Base-by-base conservation (phyloP, 2,888 invertebrate species). In the Zootermopsis nevadensis region DNA sequence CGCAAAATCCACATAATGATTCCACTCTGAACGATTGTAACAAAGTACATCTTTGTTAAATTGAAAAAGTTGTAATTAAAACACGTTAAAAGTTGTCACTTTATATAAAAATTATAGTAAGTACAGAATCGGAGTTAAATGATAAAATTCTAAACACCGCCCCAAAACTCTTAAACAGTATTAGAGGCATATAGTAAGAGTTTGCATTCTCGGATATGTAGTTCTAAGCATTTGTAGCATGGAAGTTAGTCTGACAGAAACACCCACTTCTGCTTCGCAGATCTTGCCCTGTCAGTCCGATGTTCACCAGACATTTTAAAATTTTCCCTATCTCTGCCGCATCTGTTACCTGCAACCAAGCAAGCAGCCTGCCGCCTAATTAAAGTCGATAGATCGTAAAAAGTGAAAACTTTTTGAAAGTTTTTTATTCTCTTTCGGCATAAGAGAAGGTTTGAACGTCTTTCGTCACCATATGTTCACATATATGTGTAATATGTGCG, bases 341-440 rank as follows among this genome's bases (percentile, higher is more conserved):
- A 77, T 77, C 77, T 77, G 30, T 53, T 33, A 53, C 77, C 69
- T 48, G 27, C 8, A 60, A 60, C 15, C 60, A n/a, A 12, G 60
- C 60, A 69, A 72, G 55, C 31, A 42, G 42, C 35, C 2, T 38
- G 38, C n/a, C 35, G n/a, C n/a, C 80, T 60, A 66, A 80, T 80
- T 83, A 77, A 83, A 83, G 30, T 77, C 69, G 81, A 83, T 83
- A 81, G 77, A 24, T 77, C 77, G 81, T 83, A 77, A 83, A 77
- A 83, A 66, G 67, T 66, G 38, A 48, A 83, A 83, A 79, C 66
- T 82, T 76, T 38, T 38, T 24, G 12, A 38, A 42, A 1, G 38
- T 24, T 33, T 8, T 74, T 74, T 74, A 7, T 74, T 74, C 8
- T 74, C 22, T n/a, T 38, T 74, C n/a, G 8, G 38, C 38, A 33